Percentiles rank a stretch among this genome's conserved stretches.
These are phyloP conservation scores for Zoroaster sp. DNA, from an alignment of 53 echinoderm and acorn worm species.

Conservation along the genomic window DNA sequence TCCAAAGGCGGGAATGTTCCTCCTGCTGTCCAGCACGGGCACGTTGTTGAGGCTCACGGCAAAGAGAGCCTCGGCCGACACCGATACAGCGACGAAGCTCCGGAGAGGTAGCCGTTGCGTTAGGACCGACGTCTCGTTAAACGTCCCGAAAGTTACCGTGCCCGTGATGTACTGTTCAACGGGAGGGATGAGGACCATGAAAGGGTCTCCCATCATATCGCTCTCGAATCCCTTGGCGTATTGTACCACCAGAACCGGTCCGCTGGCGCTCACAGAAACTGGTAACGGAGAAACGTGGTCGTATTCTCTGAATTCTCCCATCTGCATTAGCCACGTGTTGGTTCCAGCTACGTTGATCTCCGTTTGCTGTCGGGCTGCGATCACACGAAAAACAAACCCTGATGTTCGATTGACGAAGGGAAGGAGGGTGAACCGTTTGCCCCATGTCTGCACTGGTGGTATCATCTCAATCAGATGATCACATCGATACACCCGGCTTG, in stretches of 20 bases:
- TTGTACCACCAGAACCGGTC: slow-evolving; percentile 85
- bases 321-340: slow-evolving; percentile 59
- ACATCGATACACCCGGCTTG: slow-evolving; percentile 72
- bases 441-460: slow-evolving; percentile 92
- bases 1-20: slow-evolving; percentile 64
- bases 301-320: slow-evolving; percentile 84
- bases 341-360: slow-evolving; percentile 80
- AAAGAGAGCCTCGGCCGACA: slow-evolving; percentile 76
- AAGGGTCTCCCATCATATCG: slow-evolving; percentile 86
- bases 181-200: slow-evolving; percentile 88
- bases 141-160: slow-evolving; percentile 83
- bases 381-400: slow-evolving; percentile 85
- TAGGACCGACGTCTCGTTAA: slow-evolving; percentile 61
- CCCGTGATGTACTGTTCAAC: slow-evolving; percentile 89
- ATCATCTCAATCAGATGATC: slow-evolving; percentile 92
- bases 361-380: slow-evolving; percentile 79
- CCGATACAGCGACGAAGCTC: slow-evolving; percentile 69
- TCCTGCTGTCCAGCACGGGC: slow-evolving; percentile 49
- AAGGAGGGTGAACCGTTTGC: slow-evolving; percentile 85
- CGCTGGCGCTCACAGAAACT: slow-evolving; percentile 72
- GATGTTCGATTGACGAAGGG: slow-evolving; percentile 86
- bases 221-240: slow-evolving; percentile 90
- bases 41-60: slow-evolving; percentile 70
- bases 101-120: slow-evolving; percentile 14
- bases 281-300: slow-evolving; percentile 73